These are phyloP conservation scores for Drosophila demipolita DNA, from an alignment of 2,888 invertebrate genomes.

Conservation along the genomic window DNA sequence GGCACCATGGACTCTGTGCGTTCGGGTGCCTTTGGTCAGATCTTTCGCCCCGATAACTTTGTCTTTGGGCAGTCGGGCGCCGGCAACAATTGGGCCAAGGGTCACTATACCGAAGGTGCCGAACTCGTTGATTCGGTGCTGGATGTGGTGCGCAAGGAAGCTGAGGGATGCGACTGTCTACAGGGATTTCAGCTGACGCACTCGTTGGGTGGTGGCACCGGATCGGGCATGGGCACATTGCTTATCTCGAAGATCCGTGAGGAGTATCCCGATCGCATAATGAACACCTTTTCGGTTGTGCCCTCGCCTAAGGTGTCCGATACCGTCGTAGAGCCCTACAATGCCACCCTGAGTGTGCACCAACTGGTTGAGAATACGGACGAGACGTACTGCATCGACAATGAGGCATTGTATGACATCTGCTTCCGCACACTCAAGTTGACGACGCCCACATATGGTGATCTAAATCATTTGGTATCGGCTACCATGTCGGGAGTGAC, in stretches of 20 bases:
- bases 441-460: slow-evolving; percentile 95
- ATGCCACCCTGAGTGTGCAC: slow-evolving; percentile 94
- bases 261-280: slow-evolving; percentile 94
- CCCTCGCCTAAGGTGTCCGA: slow-evolving; percentile 92
- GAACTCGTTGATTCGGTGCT: slow-evolving; percentile 94
- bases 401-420: slow-evolving; percentile 96
- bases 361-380: slow-evolving; percentile 96
- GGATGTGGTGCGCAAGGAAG: slow-evolving; percentile 94
- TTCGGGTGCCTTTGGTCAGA: slow-evolving; percentile 96
- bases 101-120: slow-evolving; percentile 97
- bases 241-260: slow-evolving; percentile 95
- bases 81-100: slow-evolving; percentile 95
- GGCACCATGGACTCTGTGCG: slow-evolving; percentile 99
- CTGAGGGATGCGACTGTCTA: slow-evolving; percentile 95
- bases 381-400: slow-evolving; percentile 96
- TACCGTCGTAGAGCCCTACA: slow-evolving; percentile 92
- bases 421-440: slow-evolving; percentile 96
- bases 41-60: slow-evolving; percentile 98
- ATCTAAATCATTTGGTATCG: slow-evolving; percentile 95
- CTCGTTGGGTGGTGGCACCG: slow-evolving; percentile 95
- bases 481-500: slow-evolving; percentile 95
- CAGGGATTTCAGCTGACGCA: slow-evolving; percentile 93
- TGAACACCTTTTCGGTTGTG: slow-evolving; percentile 93
- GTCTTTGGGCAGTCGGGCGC: slow-evolving; percentile 95
- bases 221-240: slow-evolving; percentile 95